Percentiles rank a stretch among this genome's conserved stretches.
Conservation (phyloP, 2,888 invertebrate genomes). For the Melanostoma scalare region DNA sequence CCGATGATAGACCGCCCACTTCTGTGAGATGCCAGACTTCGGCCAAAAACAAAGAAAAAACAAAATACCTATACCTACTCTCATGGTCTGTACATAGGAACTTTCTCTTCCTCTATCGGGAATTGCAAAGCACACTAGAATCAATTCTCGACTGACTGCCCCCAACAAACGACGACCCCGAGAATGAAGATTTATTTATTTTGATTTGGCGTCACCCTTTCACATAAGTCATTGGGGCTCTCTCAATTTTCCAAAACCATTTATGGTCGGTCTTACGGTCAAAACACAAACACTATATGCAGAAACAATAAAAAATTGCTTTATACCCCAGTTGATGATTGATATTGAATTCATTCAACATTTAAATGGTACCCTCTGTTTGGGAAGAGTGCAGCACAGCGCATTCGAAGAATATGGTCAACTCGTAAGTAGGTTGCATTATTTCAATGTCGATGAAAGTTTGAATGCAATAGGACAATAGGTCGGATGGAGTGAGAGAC, state of each 20-base stretch:
- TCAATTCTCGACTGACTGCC: conserved; percentile 5
- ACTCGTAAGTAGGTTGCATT: conserved; percentile 62
- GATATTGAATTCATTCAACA: conserved; percentile 61
- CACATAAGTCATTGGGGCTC: conserved; percentile 61
- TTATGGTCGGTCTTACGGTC: conserved; percentile 40
- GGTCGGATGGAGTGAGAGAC: neutral
- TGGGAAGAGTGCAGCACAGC: neutral
- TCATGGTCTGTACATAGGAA: conserved; percentile 16
- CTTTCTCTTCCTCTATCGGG: conserved; percentile 53
- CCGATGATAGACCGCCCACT: conserved; percentile 61
- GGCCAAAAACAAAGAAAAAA: conserved; percentile 7
- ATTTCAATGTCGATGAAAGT: conserved; percentile 58
- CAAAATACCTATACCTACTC: conserved; percentile 18
- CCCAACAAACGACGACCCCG: conserved; percentile 14
- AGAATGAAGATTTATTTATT: conserved; percentile 65
- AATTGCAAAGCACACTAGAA: conserved; percentile 40
- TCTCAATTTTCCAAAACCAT: conserved; percentile 39
- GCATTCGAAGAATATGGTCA: conserved; percentile 28
- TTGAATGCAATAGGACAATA: conserved; percentile 28
- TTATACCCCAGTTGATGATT: conserved; percentile 55
- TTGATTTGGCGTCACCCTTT: conserved; percentile 64
- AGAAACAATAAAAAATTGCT: conserved; percentile 24
- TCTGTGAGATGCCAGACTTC: conserved; percentile 24
- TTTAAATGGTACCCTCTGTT: conserved; percentile 37
- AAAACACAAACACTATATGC: conserved; percentile 2